phyloP scores from a whole-genome alignment of 2,797 vertebrate genomes.

The Dermochelys coriacea region DNA sequence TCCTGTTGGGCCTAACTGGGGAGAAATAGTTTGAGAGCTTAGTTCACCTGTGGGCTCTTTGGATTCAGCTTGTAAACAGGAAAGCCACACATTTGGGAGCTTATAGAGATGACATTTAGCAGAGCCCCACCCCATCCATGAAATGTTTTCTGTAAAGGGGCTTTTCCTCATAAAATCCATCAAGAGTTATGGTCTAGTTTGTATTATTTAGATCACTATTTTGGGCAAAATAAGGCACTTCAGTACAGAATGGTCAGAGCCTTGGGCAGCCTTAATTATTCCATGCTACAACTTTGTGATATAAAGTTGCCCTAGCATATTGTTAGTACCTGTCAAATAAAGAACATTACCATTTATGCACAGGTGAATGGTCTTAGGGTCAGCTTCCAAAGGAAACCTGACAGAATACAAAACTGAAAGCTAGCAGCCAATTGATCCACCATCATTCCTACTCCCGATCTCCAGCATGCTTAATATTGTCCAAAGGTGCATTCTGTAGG shows the following conservation, averaged over 20 bases:
- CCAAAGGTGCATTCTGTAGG: not conserved
- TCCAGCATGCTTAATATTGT: not conserved
- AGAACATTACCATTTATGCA: not conserved
- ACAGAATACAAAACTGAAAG: too few relatives aligned
- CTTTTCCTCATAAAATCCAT: not conserved
- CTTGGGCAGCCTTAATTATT: not conserved
- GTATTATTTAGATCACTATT: not conserved
- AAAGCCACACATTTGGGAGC: too few relatives aligned
- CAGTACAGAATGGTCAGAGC: not conserved
- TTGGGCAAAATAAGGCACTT: not conserved
- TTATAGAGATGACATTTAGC: too few relatives aligned
- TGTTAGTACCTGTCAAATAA: not conserved
- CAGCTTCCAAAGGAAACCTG: not conserved
- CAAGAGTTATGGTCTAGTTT: not conserved
- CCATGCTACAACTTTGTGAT: not conserved
- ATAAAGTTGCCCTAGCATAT: not conserved
- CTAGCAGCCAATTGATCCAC: too few relatives aligned
- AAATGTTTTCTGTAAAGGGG: too few relatives aligned
- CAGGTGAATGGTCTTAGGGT: not conserved
- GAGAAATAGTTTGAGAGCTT: not conserved
- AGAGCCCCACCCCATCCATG: too few relatives aligned
- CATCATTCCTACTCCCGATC: not conserved
- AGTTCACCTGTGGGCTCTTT: too few relatives aligned
- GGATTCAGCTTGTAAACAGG: too few relatives aligned
- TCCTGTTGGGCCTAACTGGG: not conserved